A percentile compares a stretch with the other conserved stretches of the same genome.
These are phyloP conservation scores for Meloidogyne chitwoodi DNA, from an alignment of 1,140 invertebrate species.

Conservation along the genomic window DNA sequence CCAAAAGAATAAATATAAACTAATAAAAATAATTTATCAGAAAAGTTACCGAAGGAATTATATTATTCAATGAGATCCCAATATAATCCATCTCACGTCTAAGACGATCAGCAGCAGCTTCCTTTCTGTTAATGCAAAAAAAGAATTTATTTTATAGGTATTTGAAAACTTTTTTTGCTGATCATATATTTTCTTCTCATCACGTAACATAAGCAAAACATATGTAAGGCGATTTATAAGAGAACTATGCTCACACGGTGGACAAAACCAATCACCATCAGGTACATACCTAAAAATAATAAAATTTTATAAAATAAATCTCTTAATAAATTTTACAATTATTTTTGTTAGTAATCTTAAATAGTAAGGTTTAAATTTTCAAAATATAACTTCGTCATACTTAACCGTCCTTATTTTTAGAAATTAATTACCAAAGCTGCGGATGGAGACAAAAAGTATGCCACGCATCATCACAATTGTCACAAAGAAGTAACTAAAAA, in stretches of 20 bases:
- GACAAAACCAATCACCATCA: constrained; percentile 63
- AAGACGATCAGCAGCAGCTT: constrained; percentile 47
- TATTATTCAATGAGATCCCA: constrained; percentile 51
- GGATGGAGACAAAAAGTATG: constrained; percentile 54
- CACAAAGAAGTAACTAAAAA: constrained; percentile 80
- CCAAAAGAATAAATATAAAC: neutral
- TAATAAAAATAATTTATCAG: neutral
- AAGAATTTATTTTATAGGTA: neutral
- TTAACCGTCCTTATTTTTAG: neutral
- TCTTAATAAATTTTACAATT: no score
- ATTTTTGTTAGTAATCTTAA: no score
- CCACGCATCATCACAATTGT: constrained; percentile 58
- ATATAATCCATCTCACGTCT: constrained; percentile 55
- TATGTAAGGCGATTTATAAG: constrained; percentile 31
- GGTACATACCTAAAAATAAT: constrained; percentile 38
- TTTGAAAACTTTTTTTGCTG: constrained; percentile 42
- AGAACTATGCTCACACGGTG: constrained; percentile 61
- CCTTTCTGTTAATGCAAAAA: constrained; percentile 29
- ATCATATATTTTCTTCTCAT: constrained; percentile 23
- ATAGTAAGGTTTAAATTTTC: no score
- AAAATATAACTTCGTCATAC: no score
- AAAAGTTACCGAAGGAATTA: constrained; percentile 37
- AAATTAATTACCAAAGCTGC: constrained; percentile 27
- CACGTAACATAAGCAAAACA: constrained; percentile 21
- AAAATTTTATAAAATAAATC: no score